These are phyloP conservation scores for Cyprinus carpio DNA, from an alignment of 2,113 vertebrate species.

Conservation along the genomic window DNA sequence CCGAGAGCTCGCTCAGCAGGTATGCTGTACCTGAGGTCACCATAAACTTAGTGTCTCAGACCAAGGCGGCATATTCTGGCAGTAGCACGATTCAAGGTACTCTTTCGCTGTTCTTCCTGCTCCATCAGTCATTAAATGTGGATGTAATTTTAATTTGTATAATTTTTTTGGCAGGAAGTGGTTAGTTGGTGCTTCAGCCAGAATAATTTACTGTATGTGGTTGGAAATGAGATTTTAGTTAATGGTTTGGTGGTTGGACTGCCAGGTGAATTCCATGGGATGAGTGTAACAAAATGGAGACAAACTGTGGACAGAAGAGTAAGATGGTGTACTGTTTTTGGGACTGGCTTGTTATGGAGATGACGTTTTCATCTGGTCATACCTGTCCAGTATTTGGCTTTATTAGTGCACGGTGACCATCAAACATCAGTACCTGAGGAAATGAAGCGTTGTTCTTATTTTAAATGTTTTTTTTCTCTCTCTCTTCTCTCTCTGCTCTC, in stretches of 20 bases:
- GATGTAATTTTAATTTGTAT: slow-evolving; percentile 14
- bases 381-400: background rate
- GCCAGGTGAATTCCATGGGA: background rate
- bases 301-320: slow-evolving; percentile 61
- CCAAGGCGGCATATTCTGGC: slow-evolving; percentile 78
- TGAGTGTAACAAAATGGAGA: background rate
- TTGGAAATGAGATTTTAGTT: background rate
- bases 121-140: slow-evolving; percentile 38
- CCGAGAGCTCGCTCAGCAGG: slow-evolving; percentile 99
- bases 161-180: slow-evolving; percentile 38
- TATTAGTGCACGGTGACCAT: background rate
- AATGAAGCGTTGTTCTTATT: background rate
- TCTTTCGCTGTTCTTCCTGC: slow-evolving; percentile 58
- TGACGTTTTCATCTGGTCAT: slow-evolving; percentile 68
- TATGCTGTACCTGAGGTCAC: slow-evolving; percentile 81
- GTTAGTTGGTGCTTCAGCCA: background rate
- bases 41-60: slow-evolving; percentile 74
- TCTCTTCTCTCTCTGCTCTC: background rate
- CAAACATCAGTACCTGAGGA: background rate
- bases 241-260: background rate
- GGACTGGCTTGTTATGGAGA: slow-evolving; percentile 76
- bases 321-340: slow-evolving; percentile 80
- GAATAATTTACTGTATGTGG: background rate
- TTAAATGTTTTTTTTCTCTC: no score
- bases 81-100: slow-evolving; percentile 74